These are phyloP conservation scores for Hemicentrotus pulcherrimus DNA, from an alignment of 35 echinoderm and acorn worm genomes.

Conservation along the genomic window DNA sequence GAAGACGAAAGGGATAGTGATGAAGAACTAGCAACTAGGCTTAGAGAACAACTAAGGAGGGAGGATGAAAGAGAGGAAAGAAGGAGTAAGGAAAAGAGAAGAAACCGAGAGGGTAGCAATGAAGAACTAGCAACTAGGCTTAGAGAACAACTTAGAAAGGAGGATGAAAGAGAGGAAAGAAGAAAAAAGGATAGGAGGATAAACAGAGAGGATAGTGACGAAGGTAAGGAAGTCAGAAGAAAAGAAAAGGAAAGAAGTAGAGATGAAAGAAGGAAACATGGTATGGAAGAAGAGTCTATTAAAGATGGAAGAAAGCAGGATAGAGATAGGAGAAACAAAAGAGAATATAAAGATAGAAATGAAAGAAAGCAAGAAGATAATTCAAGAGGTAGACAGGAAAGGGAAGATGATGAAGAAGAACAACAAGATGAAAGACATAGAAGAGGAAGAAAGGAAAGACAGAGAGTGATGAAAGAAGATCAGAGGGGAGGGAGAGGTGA, in stretches of 20 bases:
- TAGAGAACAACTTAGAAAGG: no score
- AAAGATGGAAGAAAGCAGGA: neutral
- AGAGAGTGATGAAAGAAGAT: neutral
- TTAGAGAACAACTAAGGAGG: neutral
- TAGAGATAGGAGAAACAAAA: neutral
- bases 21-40: neutral
- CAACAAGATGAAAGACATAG: neutral
- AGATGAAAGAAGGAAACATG: neutral
- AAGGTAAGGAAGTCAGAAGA: constrained; percentile 7
- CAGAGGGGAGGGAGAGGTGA: constrained; percentile 4
- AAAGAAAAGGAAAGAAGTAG: constrained; percentile 25
- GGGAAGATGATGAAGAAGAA: neutral
- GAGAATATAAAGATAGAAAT: no score
- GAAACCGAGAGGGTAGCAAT: no score
- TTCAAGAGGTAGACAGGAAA: neutral
- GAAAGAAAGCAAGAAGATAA: no score
- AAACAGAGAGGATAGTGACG: neutral
- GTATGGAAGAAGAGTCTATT: neutral
- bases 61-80: no score
- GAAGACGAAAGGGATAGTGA: neutral
- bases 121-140: no score
- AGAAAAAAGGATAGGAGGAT: neutral
- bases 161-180: no score
- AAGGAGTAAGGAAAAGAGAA: no score
- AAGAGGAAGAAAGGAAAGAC: neutral